These are phyloP conservation scores for Hirudo medicinalis DNA, from an alignment of 1,140 invertebrate genomes.

Conservation along the genomic window DNA sequence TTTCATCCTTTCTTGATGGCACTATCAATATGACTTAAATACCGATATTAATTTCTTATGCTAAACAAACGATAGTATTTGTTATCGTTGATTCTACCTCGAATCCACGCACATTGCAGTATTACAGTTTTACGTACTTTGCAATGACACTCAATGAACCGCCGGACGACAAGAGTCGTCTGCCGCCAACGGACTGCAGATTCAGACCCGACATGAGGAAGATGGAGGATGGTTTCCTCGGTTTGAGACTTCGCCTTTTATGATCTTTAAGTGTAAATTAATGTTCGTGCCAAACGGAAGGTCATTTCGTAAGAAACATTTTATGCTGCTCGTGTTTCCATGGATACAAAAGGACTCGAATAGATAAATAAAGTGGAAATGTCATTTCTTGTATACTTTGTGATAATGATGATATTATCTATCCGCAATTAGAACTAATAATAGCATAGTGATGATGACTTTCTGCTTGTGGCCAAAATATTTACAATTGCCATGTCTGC, in stretches of 20 bases:
- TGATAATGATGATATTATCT: not conserved
- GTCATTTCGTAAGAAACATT: too few species aligned
- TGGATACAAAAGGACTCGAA: too few species aligned
- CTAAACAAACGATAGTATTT: not conserved
- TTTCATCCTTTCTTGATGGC: too few species aligned
- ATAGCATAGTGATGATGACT: too few species aligned
- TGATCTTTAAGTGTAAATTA: not conserved
- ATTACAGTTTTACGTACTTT: conserved; percentile 83
- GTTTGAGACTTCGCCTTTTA: not conserved
- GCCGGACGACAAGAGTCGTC: conserved; percentile 31
- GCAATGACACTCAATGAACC: conserved; percentile 84
- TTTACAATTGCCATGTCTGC: not conserved
- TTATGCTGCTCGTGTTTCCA: too few species aligned
- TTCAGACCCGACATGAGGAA: conserved; percentile 77
- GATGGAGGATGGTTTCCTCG: conserved; percentile 59
- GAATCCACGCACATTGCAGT: conserved; percentile 39
- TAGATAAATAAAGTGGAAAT: too few species aligned
- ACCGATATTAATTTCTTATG: too few species aligned
- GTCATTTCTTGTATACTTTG: too few species aligned
- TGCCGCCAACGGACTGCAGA: conserved; percentile 78
- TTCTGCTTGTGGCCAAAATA: too few species aligned
- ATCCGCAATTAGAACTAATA: not conserved
- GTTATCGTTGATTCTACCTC: not conserved
- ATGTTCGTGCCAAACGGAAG: too few species aligned
- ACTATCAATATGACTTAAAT: too few species aligned